These are phyloP conservation scores for Pipa parva DNA, from an alignment of 2,113 vertebrate species.

Conservation along the genomic window DNA sequence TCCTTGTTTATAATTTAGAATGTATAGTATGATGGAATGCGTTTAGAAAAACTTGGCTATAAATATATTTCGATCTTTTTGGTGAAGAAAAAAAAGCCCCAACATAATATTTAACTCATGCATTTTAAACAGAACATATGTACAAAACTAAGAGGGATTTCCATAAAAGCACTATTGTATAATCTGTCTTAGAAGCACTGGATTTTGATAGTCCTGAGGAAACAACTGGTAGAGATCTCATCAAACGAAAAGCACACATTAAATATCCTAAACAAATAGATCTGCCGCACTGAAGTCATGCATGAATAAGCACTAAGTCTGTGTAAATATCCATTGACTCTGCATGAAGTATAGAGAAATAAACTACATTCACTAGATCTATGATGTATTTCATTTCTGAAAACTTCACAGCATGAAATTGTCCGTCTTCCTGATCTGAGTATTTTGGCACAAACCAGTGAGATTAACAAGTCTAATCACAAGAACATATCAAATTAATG, in stretches of 20 bases:
- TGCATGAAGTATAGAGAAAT: not conserved
- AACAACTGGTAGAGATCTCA: constrained; percentile 19
- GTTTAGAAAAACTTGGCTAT: too few species aligned
- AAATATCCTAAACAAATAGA: constrained; percentile 14
- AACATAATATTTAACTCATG: not conserved
- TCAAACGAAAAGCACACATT: constrained; percentile 14
- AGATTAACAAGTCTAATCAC: constrained; percentile 9
- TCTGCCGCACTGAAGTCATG: constrained; percentile 3
- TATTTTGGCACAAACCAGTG: not conserved
- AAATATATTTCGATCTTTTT: too few species aligned
- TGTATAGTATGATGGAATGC: too few species aligned
- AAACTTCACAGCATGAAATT: not conserved
- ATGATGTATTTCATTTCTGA: not conserved
- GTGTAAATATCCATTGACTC: constrained; percentile 1
- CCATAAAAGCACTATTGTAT: constrained; percentile 14
- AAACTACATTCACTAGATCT: not conserved
- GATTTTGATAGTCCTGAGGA: constrained; percentile 20
- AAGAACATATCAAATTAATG: not conserved
- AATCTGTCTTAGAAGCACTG: not conserved
- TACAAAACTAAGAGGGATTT: not conserved
- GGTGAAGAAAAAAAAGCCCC: not conserved
- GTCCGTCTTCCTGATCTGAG: not conserved
- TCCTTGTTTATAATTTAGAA: too few species aligned
- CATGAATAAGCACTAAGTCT: not conserved
- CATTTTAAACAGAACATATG: not conserved